Evolutionary conservation across 92 coral and sea anemone genomes (phyloP).

Genomic region (Bergia puertoricense): DNA sequence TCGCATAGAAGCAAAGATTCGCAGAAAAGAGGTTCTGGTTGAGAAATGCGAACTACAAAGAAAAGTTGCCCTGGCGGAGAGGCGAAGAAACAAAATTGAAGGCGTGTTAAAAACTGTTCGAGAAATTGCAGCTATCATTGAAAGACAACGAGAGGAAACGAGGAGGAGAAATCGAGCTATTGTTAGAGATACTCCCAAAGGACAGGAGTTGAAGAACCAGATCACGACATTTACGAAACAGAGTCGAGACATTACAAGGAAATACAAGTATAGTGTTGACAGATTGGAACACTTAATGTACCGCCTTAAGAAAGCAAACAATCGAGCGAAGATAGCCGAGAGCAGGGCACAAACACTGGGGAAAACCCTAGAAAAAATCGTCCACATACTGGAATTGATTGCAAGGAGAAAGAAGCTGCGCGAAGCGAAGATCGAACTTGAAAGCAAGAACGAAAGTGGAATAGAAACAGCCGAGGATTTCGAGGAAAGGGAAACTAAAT

Average conservation of each 20-base stretch:
- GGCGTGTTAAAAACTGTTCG: slow-evolving; percentile 10
- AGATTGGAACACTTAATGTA: slow-evolving; percentile 35
- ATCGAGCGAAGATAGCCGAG: slow-evolving; percentile 26
- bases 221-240: slow-evolving; percentile 43
- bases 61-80: slow-evolving; percentile 29
- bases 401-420: neutral
- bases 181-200: slow-evolving; percentile 4
- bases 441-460: neutral
- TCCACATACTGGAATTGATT: slow-evolving; percentile 5
- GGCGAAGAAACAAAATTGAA: slow-evolving; percentile 23
- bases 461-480: slow-evolving; percentile 41
- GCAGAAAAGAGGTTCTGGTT: slow-evolving; percentile 21
- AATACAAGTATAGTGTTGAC: slow-evolving; percentile 46
- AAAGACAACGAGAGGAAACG: slow-evolving; percentile 30
- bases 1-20: slow-evolving; percentile 26
- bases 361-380: slow-evolving; percentile 30
- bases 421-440: slow-evolving; percentile 13
- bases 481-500: slow-evolving; percentile 46
- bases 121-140: slow-evolving; percentile 28
- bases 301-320: slow-evolving; percentile 20
- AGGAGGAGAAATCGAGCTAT: slow-evolving; percentile 16
- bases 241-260: slow-evolving; percentile 40
- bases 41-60: slow-evolving; percentile 15
- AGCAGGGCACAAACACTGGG: slow-evolving; percentile 10
- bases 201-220: slow-evolving; percentile 24